Evolutionary conservation across 2,797 vertebrate genomes (phyloP).

Genomic region (Diplodus sargus): DNA sequence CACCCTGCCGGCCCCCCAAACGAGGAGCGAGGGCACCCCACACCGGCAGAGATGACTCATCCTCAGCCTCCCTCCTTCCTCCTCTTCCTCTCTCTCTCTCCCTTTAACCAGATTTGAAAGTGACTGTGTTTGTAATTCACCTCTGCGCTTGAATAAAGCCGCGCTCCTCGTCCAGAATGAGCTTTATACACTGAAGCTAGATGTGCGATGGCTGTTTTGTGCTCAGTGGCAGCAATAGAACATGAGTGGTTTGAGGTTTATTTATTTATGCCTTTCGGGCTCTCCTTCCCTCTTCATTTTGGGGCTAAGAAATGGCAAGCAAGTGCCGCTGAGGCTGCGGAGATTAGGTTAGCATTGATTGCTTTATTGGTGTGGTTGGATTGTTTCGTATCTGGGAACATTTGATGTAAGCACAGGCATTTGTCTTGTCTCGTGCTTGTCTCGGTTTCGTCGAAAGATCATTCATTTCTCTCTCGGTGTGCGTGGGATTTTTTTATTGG

Average conservation of each 20-base stretch:
- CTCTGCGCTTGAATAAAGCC: constrained; percentile 62
- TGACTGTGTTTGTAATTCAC: constrained; percentile 70
- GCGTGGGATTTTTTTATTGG: constrained; percentile 71
- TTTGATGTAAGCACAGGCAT: constrained; percentile 79
- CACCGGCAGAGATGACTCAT: constrained; percentile 71
- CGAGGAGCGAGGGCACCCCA: constrained; percentile 59
- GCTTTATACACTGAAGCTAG: constrained; percentile 58
- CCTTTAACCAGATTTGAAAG: constrained; percentile 70
- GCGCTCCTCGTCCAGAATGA: constrained; percentile 54
- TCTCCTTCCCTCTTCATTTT: constrained; percentile 82
- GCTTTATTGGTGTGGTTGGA: constrained; percentile 83
- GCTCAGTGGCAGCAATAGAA: constrained; percentile 65
- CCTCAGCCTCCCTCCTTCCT: constrained; percentile 38
- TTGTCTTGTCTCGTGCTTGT: constrained; percentile 81
- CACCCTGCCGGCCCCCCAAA: constrained; percentile 36
- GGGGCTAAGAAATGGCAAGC: constrained; percentile 78
- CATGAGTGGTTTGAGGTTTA: constrained; percentile 78
- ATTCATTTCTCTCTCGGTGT: constrained; percentile 72
- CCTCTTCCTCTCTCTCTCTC: constrained; percentile 43
- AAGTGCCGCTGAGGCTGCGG: constrained; percentile 74
- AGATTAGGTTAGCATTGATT: constrained; percentile 85
- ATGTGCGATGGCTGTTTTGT: constrained; percentile 56
- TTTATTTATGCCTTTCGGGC: constrained; percentile 82
- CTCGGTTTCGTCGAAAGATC: constrained; percentile 72
- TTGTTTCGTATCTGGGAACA: constrained; percentile 78